Conservation (phyloP, 2,113 vertebrate species). For the Tinamus guttatus region DNA sequence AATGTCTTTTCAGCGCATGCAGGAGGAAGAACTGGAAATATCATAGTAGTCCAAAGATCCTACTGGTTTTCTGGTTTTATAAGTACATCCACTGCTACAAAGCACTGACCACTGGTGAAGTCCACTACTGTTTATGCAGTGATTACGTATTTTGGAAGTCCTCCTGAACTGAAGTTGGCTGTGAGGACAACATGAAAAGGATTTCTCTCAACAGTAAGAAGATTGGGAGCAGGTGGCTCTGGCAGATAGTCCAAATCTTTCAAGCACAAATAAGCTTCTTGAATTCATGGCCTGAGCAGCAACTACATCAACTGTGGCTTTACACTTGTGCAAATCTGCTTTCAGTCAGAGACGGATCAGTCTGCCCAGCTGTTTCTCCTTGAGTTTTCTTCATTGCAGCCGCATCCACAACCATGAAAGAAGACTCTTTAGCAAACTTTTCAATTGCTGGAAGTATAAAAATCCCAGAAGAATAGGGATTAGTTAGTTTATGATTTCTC, state of each 20-base stretch:
- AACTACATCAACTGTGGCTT: neutral
- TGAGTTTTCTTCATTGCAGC: neutral
- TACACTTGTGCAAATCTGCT: neutral
- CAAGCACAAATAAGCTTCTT: constrained; percentile 12
- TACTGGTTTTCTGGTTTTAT: neutral
- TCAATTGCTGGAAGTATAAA: neutral
- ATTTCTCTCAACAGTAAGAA: constrained; percentile 27
- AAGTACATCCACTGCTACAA: neutral
- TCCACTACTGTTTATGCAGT: neutral
- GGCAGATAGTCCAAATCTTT: constrained; percentile 25
- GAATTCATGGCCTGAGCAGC: neutral
- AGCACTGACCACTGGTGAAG: neutral
- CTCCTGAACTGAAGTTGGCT: neutral
- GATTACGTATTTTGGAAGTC: constrained; percentile 6
- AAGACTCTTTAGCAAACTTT: neutral
- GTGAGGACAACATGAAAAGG: neutral
- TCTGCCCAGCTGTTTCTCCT: neutral
- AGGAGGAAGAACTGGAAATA: neutral
- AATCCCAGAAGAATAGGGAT: neutral
- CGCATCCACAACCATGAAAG: neutral
- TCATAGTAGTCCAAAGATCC: neutral
- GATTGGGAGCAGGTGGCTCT: neutral
- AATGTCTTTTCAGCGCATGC: neutral
- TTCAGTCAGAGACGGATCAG: neutral
- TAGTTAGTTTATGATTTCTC: neutral